Evolutionary conservation across 1,140 invertebrate species (phyloP), one percentile per base, ranked within the genome.

Genomic region (Eueides isabella): DNA sequence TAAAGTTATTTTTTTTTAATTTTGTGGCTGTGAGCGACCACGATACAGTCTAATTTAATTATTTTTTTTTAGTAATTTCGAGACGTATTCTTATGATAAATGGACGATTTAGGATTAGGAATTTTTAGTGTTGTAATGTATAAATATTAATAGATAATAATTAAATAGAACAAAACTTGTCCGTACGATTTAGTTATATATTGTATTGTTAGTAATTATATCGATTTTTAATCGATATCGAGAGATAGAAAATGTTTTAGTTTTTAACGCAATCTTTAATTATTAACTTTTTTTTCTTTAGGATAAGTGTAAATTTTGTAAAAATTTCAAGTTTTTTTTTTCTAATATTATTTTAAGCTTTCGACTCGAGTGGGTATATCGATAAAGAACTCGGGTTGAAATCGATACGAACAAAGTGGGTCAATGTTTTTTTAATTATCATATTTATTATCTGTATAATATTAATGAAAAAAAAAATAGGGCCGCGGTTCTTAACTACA

Each of bases 11-110:
- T 71, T 63, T 63, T 71, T 55, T 67, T 67, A 61, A 65, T 31
- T 61, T 28, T 41, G 71, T 72, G 64, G 48, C 71, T 73, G 71
- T 67, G 65, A 67, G 29, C 19, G 74, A 74, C 48, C 72, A 77
- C 75, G 48, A 55, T 69, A 71, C 67, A 64, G 67, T 62, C 44
- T 75, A 29, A 75, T 67, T 48, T 71, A 44, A 55, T 31, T 28
- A 48, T 5, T 31, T 44, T 31, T 28, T 67, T 5, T 31, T 44
- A 55, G 41, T 30, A 64, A 33, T 23, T 64, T 64, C 35, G 30
- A 63, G 61, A 31, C 61, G 14, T 63, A 76, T 79, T 79, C 77
- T 79, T 79, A 79, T 79, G 77, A 79, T 76, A 67, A 65, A 76
- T n/a, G 62, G 72, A 68, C 72, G 72, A 68, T 35, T 63, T 74